phyloP scores from a whole-genome alignment of 2,797 vertebrate genomes.

The Arvicola amphibius region DNA sequence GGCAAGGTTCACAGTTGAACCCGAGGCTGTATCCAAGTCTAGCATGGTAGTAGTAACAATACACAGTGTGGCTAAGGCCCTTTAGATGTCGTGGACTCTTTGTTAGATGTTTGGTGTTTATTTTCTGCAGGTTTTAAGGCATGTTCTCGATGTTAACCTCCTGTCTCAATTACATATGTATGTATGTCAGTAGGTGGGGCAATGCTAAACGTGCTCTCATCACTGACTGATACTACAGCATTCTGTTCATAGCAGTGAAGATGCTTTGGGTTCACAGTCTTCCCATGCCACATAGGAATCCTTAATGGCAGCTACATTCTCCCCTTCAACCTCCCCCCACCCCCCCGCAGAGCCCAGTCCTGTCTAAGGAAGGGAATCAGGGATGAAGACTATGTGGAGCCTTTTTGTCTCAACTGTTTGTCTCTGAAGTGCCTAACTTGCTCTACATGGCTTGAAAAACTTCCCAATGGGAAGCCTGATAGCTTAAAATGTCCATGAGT shows the following conservation, averaged over 20 bases:
- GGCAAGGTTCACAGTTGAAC: neutral
- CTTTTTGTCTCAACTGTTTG: neutral
- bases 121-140: too few species aligned
- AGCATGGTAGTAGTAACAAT: neutral
- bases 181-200: neutral
- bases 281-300: neutral
- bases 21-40: neutral
- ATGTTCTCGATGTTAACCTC: too few species aligned
- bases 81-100: neutral
- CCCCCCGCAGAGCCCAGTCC: neutral
- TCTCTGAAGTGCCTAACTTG: neutral
- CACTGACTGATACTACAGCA: neutral
- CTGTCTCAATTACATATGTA: neutral
- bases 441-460: neutral
- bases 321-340: neutral
- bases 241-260: neutral
- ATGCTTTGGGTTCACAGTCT: neutral
- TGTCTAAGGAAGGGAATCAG: neutral
- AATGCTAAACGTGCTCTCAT: neutral
- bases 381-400: neutral
- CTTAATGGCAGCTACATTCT: neutral
- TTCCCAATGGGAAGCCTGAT: neutral
- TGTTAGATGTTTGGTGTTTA: neutral
- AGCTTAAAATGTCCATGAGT: neutral
- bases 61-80: neutral